Base-by-base conservation (phyloP, 2,797 vertebrate genomes). In the Thalassophryne amazonica region DNA sequence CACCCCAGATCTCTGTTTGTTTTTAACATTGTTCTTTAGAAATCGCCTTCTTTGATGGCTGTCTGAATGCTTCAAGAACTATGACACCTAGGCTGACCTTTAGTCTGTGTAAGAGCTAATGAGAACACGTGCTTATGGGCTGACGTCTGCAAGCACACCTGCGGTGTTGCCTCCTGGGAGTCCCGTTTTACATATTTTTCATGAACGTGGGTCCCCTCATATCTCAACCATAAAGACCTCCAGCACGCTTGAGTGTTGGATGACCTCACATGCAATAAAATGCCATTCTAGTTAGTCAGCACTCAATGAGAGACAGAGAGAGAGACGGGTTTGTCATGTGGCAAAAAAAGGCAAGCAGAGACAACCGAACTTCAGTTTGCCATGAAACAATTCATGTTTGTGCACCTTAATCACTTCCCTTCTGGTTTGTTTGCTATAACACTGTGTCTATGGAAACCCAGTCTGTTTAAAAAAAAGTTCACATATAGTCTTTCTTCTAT, bases 81-180 rank as follows among this genome's bases (percentile, higher is more conserved):
- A 42, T 78, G 53, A 69, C 42, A 18, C 40, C 47, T 11, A 25
- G n/a, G 20, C 30, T 60, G 41, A 69, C 76, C 66, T 64, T 15
- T 36, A 43, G 71, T 77, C 42, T 48, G 19, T 39, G 24, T 67
- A 54, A 55, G 69, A 68, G 39, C 70, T 68, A 39, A 72, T 45
- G 48, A 74, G 67, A 42, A 61, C 38, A 69, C 79, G 64, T 88
- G 63, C 81, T 77, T 88, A 57, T 67, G 34, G 43, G 47, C 37
- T 88, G 75, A 89, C 51, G 59, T 67, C 40, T 61, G 25, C 38
- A 20, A n/a, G n/a, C 72, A 71, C 83, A 88, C 89, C 81, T 85
- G 83, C 55, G 78, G 21, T 10, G 5, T 37, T 27, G 61, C 50
- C 40, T 40, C 66, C 45, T 60, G 46, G 52, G 76, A 75, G 61